Conservation (phyloP, 1,140 invertebrate species). For the Zophobas atratus region DNA sequence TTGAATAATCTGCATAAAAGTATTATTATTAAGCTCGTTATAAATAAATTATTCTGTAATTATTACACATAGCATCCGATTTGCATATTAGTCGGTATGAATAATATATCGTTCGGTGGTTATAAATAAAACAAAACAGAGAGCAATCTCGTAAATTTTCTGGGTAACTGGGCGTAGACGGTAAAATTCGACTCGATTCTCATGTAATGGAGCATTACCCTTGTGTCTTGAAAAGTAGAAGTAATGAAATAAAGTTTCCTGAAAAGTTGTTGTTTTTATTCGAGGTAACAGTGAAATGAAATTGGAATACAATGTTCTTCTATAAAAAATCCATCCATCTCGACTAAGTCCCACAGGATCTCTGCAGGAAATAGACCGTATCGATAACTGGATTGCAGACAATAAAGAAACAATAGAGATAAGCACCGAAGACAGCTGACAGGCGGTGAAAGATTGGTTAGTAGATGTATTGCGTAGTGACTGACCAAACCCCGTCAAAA, state of each 20-base stretch:
- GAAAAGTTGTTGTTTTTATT: slow-evolving; percentile 51
- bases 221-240: neutral
- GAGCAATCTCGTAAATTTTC: slow-evolving; percentile 10
- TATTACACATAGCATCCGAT: slow-evolving; percentile 24
- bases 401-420: slow-evolving; percentile 66
- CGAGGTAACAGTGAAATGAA: slow-evolving; percentile 49
- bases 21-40: slow-evolving; percentile 39
- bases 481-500: slow-evolving; percentile 50
- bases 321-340: slow-evolving; percentile 68
- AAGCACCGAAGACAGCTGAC: slow-evolving; percentile 65
- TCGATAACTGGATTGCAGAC: slow-evolving; percentile 67
- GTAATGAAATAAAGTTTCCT: slow-evolving; percentile 30
- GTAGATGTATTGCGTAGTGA: slow-evolving; percentile 56
- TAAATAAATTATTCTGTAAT: slow-evolving; percentile 35
- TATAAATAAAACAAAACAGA: slow-evolving; percentile 9
- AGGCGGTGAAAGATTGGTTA: slow-evolving; percentile 64
- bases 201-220: slow-evolving; percentile 3
- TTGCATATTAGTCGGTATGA: slow-evolving; percentile 36
- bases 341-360: slow-evolving; percentile 59
- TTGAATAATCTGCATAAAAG: slow-evolving; percentile 23
- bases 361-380: slow-evolving; percentile 57
- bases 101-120: slow-evolving; percentile 10
- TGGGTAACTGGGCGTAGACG: neutral
- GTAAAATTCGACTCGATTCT: neutral
- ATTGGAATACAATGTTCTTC: slow-evolving; percentile 56